Evolutionary conservation across 2,797 vertebrate species (phyloP).

Genomic region (Rachycentron canadum): DNA sequence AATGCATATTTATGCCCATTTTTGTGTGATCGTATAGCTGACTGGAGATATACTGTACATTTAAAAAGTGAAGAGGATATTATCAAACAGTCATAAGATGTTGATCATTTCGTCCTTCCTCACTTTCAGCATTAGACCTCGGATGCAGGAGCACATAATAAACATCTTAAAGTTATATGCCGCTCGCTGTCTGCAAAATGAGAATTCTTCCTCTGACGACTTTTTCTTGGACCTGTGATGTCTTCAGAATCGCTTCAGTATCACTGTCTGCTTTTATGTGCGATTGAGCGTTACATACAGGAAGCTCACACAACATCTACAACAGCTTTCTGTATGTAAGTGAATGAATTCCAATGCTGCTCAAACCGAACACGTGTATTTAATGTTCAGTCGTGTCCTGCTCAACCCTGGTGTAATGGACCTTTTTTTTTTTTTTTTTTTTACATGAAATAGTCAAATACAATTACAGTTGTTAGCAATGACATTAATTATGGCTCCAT

Average conservation of each 20-base stretch:
- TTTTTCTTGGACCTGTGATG: not conserved
- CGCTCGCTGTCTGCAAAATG: not conserved
- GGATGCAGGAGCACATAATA: not conserved
- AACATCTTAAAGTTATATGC: not conserved
- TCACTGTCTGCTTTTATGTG: not conserved
- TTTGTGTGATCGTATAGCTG: not conserved
- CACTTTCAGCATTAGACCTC: not conserved
- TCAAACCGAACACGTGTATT: too few relatives aligned
- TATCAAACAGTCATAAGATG: not conserved
- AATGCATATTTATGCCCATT: not conserved
- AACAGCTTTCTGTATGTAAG: too few relatives aligned
- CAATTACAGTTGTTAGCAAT: too few relatives aligned
- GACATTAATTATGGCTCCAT: too few relatives aligned
- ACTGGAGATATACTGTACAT: slow-evolving; percentile 3
- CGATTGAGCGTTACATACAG: too few relatives aligned
- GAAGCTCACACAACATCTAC: too few relatives aligned
- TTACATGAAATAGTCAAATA: too few relatives aligned
- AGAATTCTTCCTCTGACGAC: not conserved
- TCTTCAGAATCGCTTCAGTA: not conserved
- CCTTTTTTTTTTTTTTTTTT: too few relatives aligned
- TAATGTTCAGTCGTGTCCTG: too few relatives aligned
- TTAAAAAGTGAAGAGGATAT: slow-evolving; percentile 27
- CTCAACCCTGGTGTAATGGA: too few relatives aligned
- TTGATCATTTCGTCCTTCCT: not conserved
- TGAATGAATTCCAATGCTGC: too few relatives aligned